These are phyloP conservation scores for Drosophila subobscura DNA, from an alignment of 1,140 invertebrate genomes.

Conservation along the genomic window DNA sequence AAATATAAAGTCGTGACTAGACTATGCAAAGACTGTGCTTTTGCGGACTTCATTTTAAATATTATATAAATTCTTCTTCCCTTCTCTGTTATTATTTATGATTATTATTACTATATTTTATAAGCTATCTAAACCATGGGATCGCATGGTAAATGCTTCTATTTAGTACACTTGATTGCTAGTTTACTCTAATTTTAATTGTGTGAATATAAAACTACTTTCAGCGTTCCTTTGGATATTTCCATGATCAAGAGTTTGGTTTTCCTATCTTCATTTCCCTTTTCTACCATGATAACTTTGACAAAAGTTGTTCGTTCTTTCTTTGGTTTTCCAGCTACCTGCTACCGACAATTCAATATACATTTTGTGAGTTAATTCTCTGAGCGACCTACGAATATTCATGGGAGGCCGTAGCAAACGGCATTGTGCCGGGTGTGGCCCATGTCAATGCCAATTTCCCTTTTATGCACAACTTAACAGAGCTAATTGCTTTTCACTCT, in stretches of 20 bases:
- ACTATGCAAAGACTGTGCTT: no score
- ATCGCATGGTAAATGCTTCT: no score
- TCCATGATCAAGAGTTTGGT: neutral
- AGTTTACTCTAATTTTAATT: no score
- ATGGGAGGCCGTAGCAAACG: neutral
- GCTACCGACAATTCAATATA: slow-evolving; percentile 49
- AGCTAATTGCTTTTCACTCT: slow-evolving; percentile 80
- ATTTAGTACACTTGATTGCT: no score
- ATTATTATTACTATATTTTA: no score
- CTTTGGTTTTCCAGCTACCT: neutral
- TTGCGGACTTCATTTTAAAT: no score
- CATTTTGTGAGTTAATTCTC: slow-evolving; percentile 34
- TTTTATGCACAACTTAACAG: slow-evolving; percentile 78
- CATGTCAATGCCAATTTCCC: slow-evolving; percentile 74
- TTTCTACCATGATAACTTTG: neutral
- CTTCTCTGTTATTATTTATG: no score
- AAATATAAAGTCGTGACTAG: no score
- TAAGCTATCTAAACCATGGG: no score
- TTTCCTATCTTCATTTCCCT: neutral
- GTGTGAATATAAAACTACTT: no score
- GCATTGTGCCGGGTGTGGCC: slow-evolving; percentile 17
- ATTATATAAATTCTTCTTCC: no score
- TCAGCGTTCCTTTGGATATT: no score
- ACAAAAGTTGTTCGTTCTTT: slow-evolving; percentile 1
- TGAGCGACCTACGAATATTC: slow-evolving; percentile 8